These are phyloP conservation scores for Synchiropus splendidus DNA, from an alignment of 2,113 vertebrate genomes.

Conservation along the genomic window DNA sequence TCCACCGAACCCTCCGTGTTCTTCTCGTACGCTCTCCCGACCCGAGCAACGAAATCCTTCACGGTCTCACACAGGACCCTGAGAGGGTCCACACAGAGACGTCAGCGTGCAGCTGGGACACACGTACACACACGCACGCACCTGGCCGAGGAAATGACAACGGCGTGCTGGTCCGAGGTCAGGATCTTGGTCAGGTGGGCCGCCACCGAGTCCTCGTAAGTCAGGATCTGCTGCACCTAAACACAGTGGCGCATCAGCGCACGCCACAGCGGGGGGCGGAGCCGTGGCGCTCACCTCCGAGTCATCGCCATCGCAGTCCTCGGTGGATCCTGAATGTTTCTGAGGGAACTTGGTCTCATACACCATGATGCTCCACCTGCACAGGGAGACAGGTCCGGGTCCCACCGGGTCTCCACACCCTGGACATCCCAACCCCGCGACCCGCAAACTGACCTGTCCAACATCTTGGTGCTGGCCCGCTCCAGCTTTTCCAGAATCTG, in stretches of 20 bases:
- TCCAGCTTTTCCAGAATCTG: conserved; percentile 97
- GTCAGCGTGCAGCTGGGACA: no score
- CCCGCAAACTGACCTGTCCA: conserved; percentile 67
- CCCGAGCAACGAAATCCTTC: conserved; percentile 95
- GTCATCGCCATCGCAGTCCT: conserved; percentile 81
- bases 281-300: conserved; percentile 82
- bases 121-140: conserved; percentile 42
- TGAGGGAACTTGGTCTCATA: conserved; percentile 91
- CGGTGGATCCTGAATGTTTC: conserved; percentile 76
- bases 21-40: conserved; percentile 91
- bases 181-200: conserved; percentile 94
- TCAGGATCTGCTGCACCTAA: conserved; percentile 92
- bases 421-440: background rate
- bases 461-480: conserved; percentile 95
- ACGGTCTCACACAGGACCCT: conserved; percentile 97
- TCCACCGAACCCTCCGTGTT: conserved; percentile 84
- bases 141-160: conserved; percentile 96
- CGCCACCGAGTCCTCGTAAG: conserved; percentile 93
- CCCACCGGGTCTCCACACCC: background rate
- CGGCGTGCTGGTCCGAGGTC: conserved; percentile 93
- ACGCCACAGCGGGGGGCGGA: background rate
- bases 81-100: conserved; percentile 12
- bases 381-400: background rate
- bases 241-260: conserved; percentile 3
- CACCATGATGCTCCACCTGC: conserved; percentile 96